phyloP scores from a whole-genome alignment of 1,140 invertebrate species.

The Sinonovacula constricta region DNA sequence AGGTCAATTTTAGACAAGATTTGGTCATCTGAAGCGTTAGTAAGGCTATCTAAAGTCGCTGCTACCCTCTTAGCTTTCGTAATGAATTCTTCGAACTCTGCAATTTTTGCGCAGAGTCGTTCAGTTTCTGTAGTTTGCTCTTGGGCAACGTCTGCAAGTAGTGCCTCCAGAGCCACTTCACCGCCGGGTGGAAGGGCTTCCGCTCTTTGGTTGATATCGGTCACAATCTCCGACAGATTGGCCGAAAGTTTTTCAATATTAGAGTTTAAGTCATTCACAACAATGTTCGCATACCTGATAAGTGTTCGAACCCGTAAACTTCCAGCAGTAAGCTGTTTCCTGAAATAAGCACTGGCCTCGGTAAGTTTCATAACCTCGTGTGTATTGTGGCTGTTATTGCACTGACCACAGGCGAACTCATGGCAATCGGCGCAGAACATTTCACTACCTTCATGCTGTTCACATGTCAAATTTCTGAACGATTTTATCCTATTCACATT shows the following conservation, averaged over 20 bases:
- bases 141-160: slow-evolving; percentile 15
- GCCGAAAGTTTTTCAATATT: slow-evolving; percentile 38
- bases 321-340: slow-evolving; percentile 12
- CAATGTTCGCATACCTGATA: slow-evolving; percentile 37
- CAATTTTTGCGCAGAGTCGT: slow-evolving; percentile 27
- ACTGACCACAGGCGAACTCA: slow-evolving; percentile 30
- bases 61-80: slow-evolving; percentile 28
- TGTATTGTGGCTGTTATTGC: slow-evolving; percentile 20
- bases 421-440: slow-evolving; percentile 22
- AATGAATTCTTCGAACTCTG: slow-evolving; percentile 44
- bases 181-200: slow-evolving; percentile 8
- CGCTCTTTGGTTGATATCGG: slow-evolving; percentile 23
- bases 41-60: slow-evolving; percentile 20
- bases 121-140: slow-evolving; percentile 26
- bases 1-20: slow-evolving; percentile 8
- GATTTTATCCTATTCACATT: too few relatives aligned
- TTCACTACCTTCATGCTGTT: slow-evolving; percentile 11
- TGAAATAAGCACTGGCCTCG: slow-evolving; percentile 9
- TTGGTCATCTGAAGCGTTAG: slow-evolving; percentile 24
- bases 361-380: slow-evolving; percentile 22
- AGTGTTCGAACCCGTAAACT: slow-evolving; percentile 2
- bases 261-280: slow-evolving; percentile 29
- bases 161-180: not conserved
- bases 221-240: slow-evolving; percentile 19
- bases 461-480: too few relatives aligned